These are phyloP conservation scores for Melanotaenia boesemani DNA, from an alignment of 2,797 vertebrate genomes.

Conservation along the genomic window DNA sequence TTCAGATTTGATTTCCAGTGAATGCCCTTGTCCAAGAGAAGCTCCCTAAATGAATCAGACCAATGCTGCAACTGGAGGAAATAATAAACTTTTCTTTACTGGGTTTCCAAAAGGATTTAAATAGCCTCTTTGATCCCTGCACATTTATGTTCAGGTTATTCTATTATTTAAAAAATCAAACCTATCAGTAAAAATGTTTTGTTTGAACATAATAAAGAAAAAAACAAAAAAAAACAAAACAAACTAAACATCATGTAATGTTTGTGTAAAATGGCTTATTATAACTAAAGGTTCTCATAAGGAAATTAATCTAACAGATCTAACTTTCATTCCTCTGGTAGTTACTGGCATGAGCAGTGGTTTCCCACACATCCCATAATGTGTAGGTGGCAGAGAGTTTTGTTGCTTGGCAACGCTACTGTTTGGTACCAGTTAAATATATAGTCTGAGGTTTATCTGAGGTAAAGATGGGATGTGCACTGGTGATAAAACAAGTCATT, in stretches of 20 bases:
- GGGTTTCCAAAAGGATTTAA: background rate
- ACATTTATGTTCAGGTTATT: slow-evolving; percentile 8
- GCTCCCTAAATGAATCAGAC: background rate
- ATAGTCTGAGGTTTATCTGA: slow-evolving; percentile 50
- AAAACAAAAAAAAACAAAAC: background rate
- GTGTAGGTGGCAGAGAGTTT: slow-evolving; percentile 75
- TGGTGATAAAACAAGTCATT: slow-evolving; percentile 4
- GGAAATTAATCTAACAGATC: slow-evolving; percentile 31
- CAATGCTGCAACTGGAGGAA: slow-evolving; percentile 6
- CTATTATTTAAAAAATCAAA: background rate
- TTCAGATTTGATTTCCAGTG: slow-evolving; percentile 14
- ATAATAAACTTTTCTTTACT: slow-evolving; percentile 11
- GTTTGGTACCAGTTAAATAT: slow-evolving; percentile 53
- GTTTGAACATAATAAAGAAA: background rate
- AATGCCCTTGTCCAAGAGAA: slow-evolving; percentile 1
- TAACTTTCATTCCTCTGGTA: slow-evolving; percentile 50
- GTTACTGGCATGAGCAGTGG: slow-evolving; percentile 33
- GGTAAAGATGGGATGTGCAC: slow-evolving; percentile 43
- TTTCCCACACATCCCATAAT: slow-evolving; percentile 72
- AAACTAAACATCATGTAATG: background rate
- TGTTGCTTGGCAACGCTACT: slow-evolving; percentile 78
- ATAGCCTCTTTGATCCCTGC: background rate
- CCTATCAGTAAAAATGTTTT: slow-evolving; percentile 16
- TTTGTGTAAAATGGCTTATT: background rate
- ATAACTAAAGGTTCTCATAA: background rate